A percentile compares a stretch with the other conserved stretches of the same genome.
These are phyloP conservation scores for Centropristis striata DNA, from an alignment of 2,113 vertebrate species.

Conservation along the genomic window DNA sequence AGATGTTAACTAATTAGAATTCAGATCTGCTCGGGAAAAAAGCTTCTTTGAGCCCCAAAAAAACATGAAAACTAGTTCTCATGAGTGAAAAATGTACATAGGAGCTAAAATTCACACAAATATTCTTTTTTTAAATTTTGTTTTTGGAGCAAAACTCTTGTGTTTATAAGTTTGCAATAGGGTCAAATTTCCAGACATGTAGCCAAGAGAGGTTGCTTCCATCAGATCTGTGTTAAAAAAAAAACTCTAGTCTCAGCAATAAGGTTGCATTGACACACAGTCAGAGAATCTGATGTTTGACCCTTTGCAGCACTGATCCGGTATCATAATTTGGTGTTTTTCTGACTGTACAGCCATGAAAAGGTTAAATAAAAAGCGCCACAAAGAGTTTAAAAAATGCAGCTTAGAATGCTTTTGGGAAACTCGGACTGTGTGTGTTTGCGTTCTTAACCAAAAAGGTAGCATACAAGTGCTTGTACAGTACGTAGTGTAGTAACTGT, in stretches of 20 bases:
- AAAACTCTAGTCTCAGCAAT: conserved; percentile 40
- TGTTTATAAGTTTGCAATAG: conserved; percentile 21
- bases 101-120: neutral
- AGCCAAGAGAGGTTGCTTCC: conserved; percentile 14
- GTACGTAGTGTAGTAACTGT: conserved; percentile 37
- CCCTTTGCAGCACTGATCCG: conserved; percentile 16
- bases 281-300: conserved; percentile 11
- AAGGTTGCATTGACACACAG: conserved; percentile 32
- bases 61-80: neutral
- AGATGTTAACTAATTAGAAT: neutral
- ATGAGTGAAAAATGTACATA: neutral
- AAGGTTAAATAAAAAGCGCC: neutral
- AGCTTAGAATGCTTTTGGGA: conserved; percentile 45
- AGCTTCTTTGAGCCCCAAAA: neutral
- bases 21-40: neutral
- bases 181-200: conserved; percentile 11
- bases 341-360: neutral
- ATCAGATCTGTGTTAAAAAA: conserved; percentile 15
- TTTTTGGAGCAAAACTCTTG: conserved; percentile 33
- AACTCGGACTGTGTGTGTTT: conserved; percentile 39
- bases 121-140: neutral
- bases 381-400: conserved; percentile 31
- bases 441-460: conserved; percentile 58
- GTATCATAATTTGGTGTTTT: neutral
- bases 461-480: conserved; percentile 55